A percentile compares a stretch with the other conserved stretches of the same genome.
Conservation (phyloP, 37 sponge, comb jelly and placozoan species). For the Geodia barretti region DNA sequence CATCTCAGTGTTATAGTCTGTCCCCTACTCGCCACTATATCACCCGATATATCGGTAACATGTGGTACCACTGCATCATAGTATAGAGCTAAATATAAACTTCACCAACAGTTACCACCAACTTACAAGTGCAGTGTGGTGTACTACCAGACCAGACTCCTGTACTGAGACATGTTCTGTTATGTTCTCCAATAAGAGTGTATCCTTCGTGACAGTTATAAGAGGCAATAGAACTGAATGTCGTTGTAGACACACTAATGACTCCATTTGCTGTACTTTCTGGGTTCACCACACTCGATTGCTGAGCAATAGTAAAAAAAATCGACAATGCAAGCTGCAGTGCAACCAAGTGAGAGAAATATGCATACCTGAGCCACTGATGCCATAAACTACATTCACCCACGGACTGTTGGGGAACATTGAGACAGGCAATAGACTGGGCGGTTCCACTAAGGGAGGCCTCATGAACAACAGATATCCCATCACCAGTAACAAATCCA, state of each 20-base stretch:
- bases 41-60: background rate
- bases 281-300: background rate
- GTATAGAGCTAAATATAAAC: no score
- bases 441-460: background rate
- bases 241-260: no score
- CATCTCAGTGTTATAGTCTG: background rate
- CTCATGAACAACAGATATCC: background rate
- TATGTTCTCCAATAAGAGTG: no score
- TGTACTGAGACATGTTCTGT: no score
- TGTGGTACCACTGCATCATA: no score
- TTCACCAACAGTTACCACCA: no score
- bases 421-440: background rate
- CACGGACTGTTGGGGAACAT: background rate
- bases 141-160: no score
- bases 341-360: background rate
- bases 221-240: background rate
- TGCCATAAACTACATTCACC: constrained; percentile 1
- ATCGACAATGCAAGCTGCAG: no score
- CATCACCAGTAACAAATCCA: background rate
- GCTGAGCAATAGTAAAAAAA: no score
- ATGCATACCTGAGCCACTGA: background rate
- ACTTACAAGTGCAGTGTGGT: no score
- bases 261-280: background rate
- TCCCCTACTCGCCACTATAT: background rate
- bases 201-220: background rate